Conservation (phyloP, 1,140 invertebrate genomes). For the Hetaerina americana region DNA sequence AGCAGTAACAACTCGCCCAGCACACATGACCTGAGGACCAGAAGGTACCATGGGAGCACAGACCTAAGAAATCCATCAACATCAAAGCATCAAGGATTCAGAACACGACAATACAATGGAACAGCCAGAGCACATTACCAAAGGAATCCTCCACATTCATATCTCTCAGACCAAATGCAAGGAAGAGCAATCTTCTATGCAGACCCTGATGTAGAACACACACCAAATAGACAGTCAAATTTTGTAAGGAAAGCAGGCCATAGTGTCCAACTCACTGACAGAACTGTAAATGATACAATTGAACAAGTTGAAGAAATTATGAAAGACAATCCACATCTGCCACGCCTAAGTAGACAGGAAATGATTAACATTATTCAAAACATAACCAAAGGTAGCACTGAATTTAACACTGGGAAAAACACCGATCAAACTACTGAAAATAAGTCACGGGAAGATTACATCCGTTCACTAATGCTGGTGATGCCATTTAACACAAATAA, state of each 20-base stretch:
- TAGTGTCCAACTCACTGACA: background rate
- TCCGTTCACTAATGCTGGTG: conserved; percentile 39
- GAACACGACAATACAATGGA: too few relatives aligned
- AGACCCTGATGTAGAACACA: background rate
- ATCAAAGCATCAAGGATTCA: too few relatives aligned
- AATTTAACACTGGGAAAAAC: conserved; percentile 19
- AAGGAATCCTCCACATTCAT: too few relatives aligned
- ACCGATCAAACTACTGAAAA: too few relatives aligned
- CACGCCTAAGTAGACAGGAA: conserved; percentile 38
- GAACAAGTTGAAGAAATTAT: conserved; percentile 43
- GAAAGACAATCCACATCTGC: conserved; percentile 35
- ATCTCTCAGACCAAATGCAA: background rate
- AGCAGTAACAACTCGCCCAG: too few relatives aligned
- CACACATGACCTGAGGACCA: too few relatives aligned
- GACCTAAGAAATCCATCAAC: too few relatives aligned
- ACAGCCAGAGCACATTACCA: too few relatives aligned
- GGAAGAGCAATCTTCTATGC: background rate
- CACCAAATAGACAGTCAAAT: background rate
- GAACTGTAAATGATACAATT: conserved; percentile 29
- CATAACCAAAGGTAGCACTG: conserved; percentile 22
- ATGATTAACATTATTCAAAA: conserved; percentile 44
- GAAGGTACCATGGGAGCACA: too few relatives aligned
- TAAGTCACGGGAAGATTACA: conserved; percentile 33
- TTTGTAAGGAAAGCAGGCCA: background rate
- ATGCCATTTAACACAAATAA: conserved; percentile 35